phyloP scores from a whole-genome alignment of 2,797 vertebrate genomes.

The Pterois miles region DNA sequence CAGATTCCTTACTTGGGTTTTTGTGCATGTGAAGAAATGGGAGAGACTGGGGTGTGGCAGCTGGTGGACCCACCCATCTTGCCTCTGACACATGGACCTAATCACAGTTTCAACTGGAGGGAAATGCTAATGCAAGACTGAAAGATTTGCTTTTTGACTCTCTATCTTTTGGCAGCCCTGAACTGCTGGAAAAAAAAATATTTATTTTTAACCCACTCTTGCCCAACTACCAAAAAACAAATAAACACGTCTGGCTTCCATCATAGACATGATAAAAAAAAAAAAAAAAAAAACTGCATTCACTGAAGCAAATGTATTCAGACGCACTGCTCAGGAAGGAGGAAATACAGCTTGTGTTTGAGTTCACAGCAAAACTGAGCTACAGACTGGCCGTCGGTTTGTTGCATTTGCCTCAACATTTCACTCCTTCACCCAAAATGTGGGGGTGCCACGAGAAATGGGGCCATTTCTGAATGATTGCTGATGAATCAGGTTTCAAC shows the following conservation, averaged over 20 bases:
- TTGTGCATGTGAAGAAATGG: conserved; percentile 96
- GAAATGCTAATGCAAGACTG: conserved; percentile 94
- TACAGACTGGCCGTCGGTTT: conserved; percentile 21
- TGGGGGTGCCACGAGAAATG: conserved; percentile 38
- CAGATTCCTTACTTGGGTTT: conserved; percentile 99
- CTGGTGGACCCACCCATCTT: conserved; percentile 97
- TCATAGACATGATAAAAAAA: conserved; percentile 65
- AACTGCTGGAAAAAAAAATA: conserved; percentile 66
- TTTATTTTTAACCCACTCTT: conserved; percentile 69
- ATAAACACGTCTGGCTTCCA: conserved; percentile 53
- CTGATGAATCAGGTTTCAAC: conserved; percentile 48
- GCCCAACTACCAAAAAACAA: conserved; percentile 51
- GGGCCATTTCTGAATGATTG: conserved; percentile 35
- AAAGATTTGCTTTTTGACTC: conserved; percentile 47
- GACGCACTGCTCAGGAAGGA: conserved; percentile 67
- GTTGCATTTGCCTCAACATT: conserved; percentile 14
- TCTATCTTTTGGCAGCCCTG: conserved; percentile 30
- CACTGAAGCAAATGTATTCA: conserved; percentile 50
- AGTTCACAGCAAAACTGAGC: conserved; percentile 35
- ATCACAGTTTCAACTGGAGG: conserved; percentile 99
- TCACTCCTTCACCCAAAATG: conserved; percentile 27
- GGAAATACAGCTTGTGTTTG: conserved; percentile 39
- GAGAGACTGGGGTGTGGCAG: conserved; percentile 96
- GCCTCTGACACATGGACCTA: conserved; percentile 97
- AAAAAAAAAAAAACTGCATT: conserved; percentile 26